These are phyloP conservation scores for Monochamus saltuarius DNA, from an alignment of 1,140 invertebrate genomes.

Conservation along the genomic window DNA sequence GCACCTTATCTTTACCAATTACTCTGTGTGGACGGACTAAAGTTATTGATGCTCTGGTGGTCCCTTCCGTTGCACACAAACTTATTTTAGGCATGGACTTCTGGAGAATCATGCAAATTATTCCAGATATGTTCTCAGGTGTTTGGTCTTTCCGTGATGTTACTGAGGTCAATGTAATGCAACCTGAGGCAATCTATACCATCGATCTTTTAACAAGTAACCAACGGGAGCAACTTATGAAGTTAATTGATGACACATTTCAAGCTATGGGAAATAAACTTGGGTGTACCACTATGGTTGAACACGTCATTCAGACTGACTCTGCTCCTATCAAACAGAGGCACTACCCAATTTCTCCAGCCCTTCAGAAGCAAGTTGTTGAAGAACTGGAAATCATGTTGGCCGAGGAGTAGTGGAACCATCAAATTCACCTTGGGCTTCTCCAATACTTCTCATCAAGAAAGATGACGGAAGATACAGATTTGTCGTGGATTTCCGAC, in stretches of 20 bases:
- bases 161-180: background rate
- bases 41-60: conserved; percentile 9
- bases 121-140: conserved; percentile 18
- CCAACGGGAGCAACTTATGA: background rate
- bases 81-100: conserved; percentile 27
- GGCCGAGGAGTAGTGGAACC: conserved; percentile 38
- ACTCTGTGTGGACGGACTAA: conserved; percentile 13
- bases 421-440: conserved; percentile 48
- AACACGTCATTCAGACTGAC: conserved; percentile 39
- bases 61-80: conserved; percentile 15
- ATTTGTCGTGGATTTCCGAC: conserved; percentile 34
- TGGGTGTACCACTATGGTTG: conserved; percentile 23
- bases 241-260: conserved; percentile 1
- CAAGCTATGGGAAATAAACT: conserved; percentile 5
- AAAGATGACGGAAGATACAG: background rate
- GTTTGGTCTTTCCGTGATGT: conserved; percentile 10
- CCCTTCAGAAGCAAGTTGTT: conserved; percentile 28
- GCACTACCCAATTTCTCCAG: conserved; percentile 36
- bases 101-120: conserved; percentile 25
- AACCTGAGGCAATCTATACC: conserved; percentile 2
- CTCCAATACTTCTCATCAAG: conserved; percentile 50
- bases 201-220: background rate
- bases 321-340: conserved; percentile 39
- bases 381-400: conserved; percentile 38
- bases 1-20: conserved; percentile 6